These are phyloP conservation scores for Amaurobius ferox DNA, from an alignment of 2,888 invertebrate species.

Conservation along the genomic window DNA sequence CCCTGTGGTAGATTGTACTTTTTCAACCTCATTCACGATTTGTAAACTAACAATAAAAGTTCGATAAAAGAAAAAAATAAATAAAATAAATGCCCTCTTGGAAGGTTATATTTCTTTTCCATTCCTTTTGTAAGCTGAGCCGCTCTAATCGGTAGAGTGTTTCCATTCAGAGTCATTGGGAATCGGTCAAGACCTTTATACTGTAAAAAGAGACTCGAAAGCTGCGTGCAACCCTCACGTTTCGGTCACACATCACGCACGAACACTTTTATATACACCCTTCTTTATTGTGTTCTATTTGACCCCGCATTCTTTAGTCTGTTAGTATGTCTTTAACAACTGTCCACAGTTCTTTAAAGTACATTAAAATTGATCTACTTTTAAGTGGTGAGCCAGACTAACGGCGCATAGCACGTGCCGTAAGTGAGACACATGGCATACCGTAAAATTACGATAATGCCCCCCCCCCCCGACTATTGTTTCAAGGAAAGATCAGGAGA, in stretches of 20 bases:
- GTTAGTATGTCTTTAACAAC: background rate
- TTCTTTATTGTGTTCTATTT: background rate
- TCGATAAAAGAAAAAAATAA: no score
- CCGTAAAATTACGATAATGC: no score
- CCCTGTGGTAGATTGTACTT: background rate
- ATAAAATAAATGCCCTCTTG: background rate
- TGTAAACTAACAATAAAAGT: background rate
- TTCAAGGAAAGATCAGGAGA: no score
- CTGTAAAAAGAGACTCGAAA: background rate
- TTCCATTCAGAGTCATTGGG: background rate
- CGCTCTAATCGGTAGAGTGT: background rate
- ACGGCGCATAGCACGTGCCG: no score
- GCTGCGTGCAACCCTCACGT: background rate
- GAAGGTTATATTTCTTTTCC: background rate
- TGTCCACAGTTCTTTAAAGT: no score
- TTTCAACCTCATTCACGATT: background rate
- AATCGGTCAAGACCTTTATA: conserved; percentile 10
- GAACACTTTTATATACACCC: background rate
- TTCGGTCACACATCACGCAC: conserved; percentile 9
- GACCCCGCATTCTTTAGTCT: background rate
- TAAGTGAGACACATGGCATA: no score
- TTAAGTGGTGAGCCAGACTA: no score
- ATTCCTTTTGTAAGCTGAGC: background rate
- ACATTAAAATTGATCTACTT: no score
- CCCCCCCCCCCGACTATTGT: no score